These are phyloP conservation scores for Branchinecta lindahli DNA, from an alignment of 1,140 invertebrate genomes.

Conservation along the genomic window DNA sequence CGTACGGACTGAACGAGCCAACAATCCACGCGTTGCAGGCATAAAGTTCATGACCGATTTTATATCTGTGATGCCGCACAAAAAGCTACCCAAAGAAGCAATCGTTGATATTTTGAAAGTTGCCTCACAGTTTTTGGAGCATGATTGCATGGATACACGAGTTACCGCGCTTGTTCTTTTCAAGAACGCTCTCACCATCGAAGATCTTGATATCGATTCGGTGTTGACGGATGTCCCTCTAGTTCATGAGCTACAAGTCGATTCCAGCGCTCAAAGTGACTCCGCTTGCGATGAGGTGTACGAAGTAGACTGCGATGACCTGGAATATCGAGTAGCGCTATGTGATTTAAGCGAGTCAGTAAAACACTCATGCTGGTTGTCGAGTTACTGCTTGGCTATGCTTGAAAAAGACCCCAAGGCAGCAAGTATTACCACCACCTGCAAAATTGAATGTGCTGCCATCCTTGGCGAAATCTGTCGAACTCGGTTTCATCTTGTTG, in stretches of 20 bases:
- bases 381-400: background rate
- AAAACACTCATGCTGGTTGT: background rate
- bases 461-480: background rate
- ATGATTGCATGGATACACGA: background rate
- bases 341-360: background rate
- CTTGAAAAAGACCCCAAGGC: background rate
- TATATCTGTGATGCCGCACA: background rate
- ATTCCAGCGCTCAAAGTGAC: background rate
- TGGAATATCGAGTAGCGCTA: background rate
- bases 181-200: background rate
- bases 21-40: background rate
- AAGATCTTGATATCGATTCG: background rate
- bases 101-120: background rate
- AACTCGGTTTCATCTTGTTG: conserved; percentile 2
- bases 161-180: background rate
- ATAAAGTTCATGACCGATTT: background rate
- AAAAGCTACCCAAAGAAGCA: background rate
- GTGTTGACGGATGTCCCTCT: background rate
- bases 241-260: background rate
- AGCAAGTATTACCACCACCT: background rate
- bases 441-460: background rate
- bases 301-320: background rate
- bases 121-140: background rate
- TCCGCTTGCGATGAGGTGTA: background rate
- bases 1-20: background rate